phyloP scores from a whole-genome alignment of 2,113 vertebrate species.

The Plecotus auritus region DNA sequence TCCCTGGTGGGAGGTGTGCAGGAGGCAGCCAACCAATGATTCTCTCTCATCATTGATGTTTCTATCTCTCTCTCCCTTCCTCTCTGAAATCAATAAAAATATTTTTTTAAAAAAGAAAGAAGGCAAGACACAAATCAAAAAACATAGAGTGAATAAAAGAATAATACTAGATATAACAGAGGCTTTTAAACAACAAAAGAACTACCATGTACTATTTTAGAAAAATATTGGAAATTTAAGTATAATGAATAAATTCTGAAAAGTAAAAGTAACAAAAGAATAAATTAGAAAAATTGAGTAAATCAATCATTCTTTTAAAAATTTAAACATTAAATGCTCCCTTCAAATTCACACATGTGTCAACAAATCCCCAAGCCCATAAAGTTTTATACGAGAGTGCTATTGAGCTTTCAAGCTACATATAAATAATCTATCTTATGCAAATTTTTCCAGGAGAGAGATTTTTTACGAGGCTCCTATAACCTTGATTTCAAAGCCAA shows the following conservation, averaged over 20 bases:
- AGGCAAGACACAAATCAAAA: background rate
- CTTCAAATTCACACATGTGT: background rate
- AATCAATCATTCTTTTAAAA: background rate
- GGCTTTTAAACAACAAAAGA: background rate
- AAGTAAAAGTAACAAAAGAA: background rate
- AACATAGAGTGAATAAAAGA: background rate
- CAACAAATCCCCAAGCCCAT: background rate
- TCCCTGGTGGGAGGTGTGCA: too few species aligned
- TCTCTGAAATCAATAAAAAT: too few species aligned
- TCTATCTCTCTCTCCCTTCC: too few species aligned
- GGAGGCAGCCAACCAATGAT: too few species aligned
- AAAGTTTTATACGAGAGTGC: background rate
- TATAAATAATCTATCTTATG: background rate
- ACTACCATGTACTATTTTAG: background rate
- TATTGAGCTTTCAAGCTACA: slow-evolving; percentile 1
- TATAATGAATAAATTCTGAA: background rate
- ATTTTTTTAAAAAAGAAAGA: background rate
- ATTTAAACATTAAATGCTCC: background rate
- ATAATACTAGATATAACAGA: background rate
- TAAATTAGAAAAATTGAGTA: background rate
- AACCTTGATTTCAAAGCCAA: background rate
- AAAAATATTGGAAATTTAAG: background rate
- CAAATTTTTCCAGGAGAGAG: background rate
- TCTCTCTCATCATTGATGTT: too few species aligned
- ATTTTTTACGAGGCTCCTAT: background rate